These are phyloP conservation scores for Petrophora chlorosata DNA, from an alignment of 2,888 invertebrate species.

Conservation along the genomic window DNA sequence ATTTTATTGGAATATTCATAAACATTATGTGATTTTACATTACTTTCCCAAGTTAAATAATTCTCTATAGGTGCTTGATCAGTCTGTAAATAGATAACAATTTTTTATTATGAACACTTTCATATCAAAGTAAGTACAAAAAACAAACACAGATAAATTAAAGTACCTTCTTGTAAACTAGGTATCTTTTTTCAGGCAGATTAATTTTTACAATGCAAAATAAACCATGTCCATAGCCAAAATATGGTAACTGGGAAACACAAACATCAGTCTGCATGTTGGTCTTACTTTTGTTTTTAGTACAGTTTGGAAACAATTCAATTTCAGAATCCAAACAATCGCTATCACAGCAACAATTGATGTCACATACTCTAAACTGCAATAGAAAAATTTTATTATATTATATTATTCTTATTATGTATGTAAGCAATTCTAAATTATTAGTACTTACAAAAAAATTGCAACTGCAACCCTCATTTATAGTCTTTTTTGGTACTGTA, in stretches of 20 bases:
- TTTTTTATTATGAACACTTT: background rate
- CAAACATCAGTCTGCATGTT: slow-evolving; percentile 37
- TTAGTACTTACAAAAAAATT: slow-evolving; percentile 62
- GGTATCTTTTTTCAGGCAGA: slow-evolving; percentile 56
- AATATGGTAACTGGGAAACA: slow-evolving; percentile 40
- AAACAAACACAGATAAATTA: slow-evolving; percentile 7
- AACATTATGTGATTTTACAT: slow-evolving; percentile 31
- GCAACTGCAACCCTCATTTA: slow-evolving; percentile 56
- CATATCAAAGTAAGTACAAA: slow-evolving; percentile 8
- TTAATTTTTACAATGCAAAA: slow-evolving; percentile 72
- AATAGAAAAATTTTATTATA: slow-evolving; percentile 34
- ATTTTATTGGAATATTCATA: slow-evolving; percentile 51
- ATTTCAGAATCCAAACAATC: slow-evolving; percentile 87
- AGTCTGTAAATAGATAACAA: slow-evolving; percentile 44
- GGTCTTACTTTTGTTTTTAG: slow-evolving; percentile 37
- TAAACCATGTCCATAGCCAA: slow-evolving; percentile 47
- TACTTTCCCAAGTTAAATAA: slow-evolving; percentile 55
- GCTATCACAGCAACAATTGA: slow-evolving; percentile 93
- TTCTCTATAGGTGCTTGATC: slow-evolving; percentile 35
- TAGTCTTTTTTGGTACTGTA: slow-evolving; percentile 45
- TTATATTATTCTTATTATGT: background rate
- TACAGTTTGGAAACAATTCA: slow-evolving; percentile 84
- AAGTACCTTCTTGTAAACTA: slow-evolving; percentile 45
- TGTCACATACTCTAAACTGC: slow-evolving; percentile 87
- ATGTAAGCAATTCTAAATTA: background rate